These are phyloP conservation scores for Drosophila auraria DNA, from an alignment of 1,140 invertebrate genomes.

Conservation along the genomic window DNA sequence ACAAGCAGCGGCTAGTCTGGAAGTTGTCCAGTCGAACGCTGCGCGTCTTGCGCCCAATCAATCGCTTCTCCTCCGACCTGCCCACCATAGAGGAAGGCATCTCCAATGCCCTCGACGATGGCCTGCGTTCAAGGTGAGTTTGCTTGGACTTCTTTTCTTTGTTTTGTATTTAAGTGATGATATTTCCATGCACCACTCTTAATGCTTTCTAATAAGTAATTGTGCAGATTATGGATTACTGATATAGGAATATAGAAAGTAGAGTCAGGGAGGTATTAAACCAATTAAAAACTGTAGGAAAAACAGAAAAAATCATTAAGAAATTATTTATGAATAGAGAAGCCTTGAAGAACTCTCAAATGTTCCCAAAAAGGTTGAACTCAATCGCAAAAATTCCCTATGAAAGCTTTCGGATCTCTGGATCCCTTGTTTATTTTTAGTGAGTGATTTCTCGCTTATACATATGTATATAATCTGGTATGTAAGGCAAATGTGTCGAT, in stretches of 20 bases:
- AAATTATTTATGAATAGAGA: no score
- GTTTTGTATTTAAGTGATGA: background rate
- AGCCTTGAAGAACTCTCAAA: background rate
- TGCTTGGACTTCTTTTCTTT: background rate
- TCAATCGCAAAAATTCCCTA: background rate
- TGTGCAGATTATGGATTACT: background rate
- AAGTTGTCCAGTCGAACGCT: conserved; percentile 88
- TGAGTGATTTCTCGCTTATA: conserved; percentile 7
- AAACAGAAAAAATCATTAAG: no score
- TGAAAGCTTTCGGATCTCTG: conserved; percentile 5
- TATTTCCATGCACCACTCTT: background rate
- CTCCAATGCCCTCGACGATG: conserved; percentile 79
- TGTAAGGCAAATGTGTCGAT: conserved; percentile 59
- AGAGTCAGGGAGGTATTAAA: background rate
- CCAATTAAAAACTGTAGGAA: background rate
- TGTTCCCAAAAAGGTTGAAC: background rate
- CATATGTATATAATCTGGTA: conserved; percentile 29
- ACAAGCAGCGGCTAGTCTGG: conserved; percentile 91
- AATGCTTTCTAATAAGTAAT: no score
- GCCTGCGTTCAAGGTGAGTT: conserved; percentile 81
- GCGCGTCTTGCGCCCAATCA: conserved; percentile 90
- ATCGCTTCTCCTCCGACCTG: conserved; percentile 89
- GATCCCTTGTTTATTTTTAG: conserved; percentile 64
- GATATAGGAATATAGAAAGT: background rate
- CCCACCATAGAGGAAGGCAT: conserved; percentile 90